Conservation (phyloP, 2,113 vertebrate genomes). For the Channa maculata region DNA sequence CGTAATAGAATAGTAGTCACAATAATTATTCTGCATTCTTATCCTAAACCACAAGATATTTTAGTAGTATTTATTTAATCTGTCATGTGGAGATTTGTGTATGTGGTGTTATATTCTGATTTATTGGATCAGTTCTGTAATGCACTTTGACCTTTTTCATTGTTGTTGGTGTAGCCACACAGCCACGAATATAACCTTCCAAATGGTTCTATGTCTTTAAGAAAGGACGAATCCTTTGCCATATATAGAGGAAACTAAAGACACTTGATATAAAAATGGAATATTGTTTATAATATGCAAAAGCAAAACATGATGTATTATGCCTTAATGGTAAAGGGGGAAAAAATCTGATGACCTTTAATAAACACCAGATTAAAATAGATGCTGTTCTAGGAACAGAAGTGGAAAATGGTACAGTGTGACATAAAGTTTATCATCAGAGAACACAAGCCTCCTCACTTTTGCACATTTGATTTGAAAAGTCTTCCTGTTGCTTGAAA, state of each 20-base stretch:
- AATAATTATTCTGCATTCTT: background rate
- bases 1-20: background rate
- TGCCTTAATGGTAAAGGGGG: constrained; percentile 35
- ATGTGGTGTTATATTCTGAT: constrained; percentile 26
- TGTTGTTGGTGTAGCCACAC: constrained; percentile 17
- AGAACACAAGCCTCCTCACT: constrained; percentile 5
- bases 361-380: constrained; percentile 5
- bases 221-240: constrained; percentile 4
- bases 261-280: constrained; percentile 25
- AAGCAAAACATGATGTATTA: constrained; percentile 11
- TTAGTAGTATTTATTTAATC: constrained; percentile 29
- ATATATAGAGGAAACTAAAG: constrained; percentile 1
- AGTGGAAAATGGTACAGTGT: constrained; percentile 1
- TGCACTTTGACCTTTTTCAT: background rate
- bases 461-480: constrained; percentile 8
- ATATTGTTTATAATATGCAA: constrained; percentile 51
- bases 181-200: constrained; percentile 26
- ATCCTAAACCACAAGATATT: background rate
- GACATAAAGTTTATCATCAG: background rate
- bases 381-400: background rate
- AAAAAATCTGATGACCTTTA: background rate
- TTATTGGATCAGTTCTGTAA: constrained; percentile 4
- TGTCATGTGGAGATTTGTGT: constrained; percentile 21
- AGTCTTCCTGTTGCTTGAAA: constrained; percentile 35
- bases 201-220: constrained; percentile 13